Conservation (phyloP, 2,888 invertebrate species). For the Sphaerophoria taeniata region DNA sequence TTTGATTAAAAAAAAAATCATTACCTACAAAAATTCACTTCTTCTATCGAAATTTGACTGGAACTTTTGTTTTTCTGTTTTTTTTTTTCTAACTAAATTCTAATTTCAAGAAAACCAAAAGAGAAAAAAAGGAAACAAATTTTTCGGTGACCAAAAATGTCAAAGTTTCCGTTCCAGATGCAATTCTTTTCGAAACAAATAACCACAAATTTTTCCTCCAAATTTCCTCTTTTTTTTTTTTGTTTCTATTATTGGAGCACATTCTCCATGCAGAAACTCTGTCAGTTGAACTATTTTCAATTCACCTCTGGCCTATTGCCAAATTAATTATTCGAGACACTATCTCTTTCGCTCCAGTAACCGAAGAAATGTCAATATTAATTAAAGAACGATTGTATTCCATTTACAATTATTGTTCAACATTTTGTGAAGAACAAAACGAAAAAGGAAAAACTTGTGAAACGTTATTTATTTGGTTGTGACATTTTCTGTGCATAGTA, state of each 20-base stretch:
- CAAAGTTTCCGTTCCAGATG: constrained; percentile 53
- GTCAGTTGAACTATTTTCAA: constrained; percentile 62
- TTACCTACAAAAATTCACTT: too few species aligned
- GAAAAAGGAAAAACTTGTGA: background rate
- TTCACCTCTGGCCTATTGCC: constrained; percentile 69
- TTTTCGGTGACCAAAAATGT: constrained; percentile 23
- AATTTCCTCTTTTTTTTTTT: background rate
- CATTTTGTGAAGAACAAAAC: background rate
- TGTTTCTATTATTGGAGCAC: constrained; percentile 5
- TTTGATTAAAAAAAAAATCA: too few species aligned
- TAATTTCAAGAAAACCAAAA: background rate
- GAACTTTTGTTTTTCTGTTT: background rate
- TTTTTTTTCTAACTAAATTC: background rate
- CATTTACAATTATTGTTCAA: constrained; percentile 43
- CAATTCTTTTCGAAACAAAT: constrained; percentile 44
- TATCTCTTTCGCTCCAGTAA: constrained; percentile 27
- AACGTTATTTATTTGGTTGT: constrained; percentile 41
- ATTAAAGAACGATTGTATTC: constrained; percentile 68
- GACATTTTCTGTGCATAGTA: constrained; percentile 43
- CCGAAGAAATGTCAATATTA: constrained; percentile 65
- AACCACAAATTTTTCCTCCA: constrained; percentile 21
- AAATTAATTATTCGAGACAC: constrained; percentile 68
- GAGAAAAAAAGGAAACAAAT: background rate
- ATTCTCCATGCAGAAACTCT: constrained; percentile 42
- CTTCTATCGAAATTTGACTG: too few species aligned